Evolutionary conservation across 2,113 vertebrate genomes (phyloP), one percentile per base, ranked within the genome.

Genomic region (Periophthalmodon schlosseri): DNA sequence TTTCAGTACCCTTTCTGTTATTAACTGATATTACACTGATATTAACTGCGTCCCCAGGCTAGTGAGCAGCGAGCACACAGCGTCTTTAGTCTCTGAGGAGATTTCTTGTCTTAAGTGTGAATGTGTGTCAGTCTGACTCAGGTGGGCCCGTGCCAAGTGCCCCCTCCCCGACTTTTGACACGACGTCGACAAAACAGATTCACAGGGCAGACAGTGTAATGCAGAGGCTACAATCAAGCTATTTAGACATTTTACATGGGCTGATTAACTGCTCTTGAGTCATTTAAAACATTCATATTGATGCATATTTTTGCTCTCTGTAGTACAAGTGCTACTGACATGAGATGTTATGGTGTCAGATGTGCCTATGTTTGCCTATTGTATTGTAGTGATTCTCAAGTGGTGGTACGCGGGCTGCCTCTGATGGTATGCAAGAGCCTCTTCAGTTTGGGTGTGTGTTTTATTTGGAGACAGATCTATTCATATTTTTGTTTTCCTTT

Each of bases 61-160:
- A 64, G 63, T 44, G 63, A 65, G 63, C 34, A 65, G 36, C 20
- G 2, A 44, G 18, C 20, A n/a, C 10, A 39, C 63, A 44, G 10
- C 2, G 28, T 13, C 23, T 23, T 3, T 21, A 60, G 57, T 7
- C 60, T 34, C 33, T 65, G 33, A 65, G 63, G 11, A 39, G 34
- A 65, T 39, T 78, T 73, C 77, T 78, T 66, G 68, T 69, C 49
- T 80, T 63, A 61, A 69, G 73, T 24, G 21, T 78, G 81, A 88
- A 84, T 81, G 70, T 77, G 81, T 83, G 84, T 78, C 76, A 81
- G 83, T 90, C 84, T 90, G 81, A 84, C 81, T 91, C 87, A 83
- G 80, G 74, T 81, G 61, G 71, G 54, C 60, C 54, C 33, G 70
- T 79, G 88, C 84, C 88, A 91, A 84, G 63, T 79, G 57, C 56